These are phyloP conservation scores for Agriopis aurantiaria DNA, from an alignment of 2,888 invertebrate species.

Conservation along the genomic window DNA sequence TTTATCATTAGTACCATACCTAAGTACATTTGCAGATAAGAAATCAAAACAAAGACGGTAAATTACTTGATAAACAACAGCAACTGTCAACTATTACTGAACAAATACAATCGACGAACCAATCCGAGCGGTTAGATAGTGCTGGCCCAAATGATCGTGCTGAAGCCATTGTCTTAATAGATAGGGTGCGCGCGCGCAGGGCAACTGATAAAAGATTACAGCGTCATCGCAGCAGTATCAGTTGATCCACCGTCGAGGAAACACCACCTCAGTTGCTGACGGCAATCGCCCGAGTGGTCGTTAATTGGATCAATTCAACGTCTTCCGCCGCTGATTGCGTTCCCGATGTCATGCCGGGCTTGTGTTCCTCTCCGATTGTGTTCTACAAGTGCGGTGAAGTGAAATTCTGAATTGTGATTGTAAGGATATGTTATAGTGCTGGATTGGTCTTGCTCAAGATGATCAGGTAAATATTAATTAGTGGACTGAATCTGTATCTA, in stretches of 20 bases:
- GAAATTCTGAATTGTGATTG: conserved; percentile 37
- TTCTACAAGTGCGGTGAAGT: conserved; percentile 52
- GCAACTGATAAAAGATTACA: conserved; percentile 82
- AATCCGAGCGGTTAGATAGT: conserved; percentile 75
- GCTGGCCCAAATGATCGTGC: conserved; percentile 62
- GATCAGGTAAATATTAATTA: conserved; percentile 55
- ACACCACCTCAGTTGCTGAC: conserved; percentile 50
- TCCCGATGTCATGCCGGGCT: conserved; percentile 35
- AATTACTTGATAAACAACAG: conserved; percentile 52
- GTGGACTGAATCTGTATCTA: background rate
- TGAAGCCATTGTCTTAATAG: conserved; percentile 71
- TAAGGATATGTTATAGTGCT: conserved; percentile 20
- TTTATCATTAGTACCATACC: conserved; percentile 30
- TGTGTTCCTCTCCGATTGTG: conserved; percentile 43
- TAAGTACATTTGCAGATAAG: conserved; percentile 15
- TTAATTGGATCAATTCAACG: conserved; percentile 81
- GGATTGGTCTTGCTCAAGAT: conserved; percentile 48
- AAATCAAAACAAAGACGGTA: conserved; percentile 66
- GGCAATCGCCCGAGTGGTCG: conserved; percentile 50
- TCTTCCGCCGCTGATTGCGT: conserved; percentile 76
- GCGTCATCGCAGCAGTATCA: conserved; percentile 70
- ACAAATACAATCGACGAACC: conserved; percentile 73
- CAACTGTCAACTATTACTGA: conserved; percentile 55
- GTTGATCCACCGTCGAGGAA: conserved; percentile 70
- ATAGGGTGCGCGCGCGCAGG: conserved; percentile 65